Base-by-base conservation (phyloP, 2,888 invertebrate species). In the Allolobophora icterica region DNA sequence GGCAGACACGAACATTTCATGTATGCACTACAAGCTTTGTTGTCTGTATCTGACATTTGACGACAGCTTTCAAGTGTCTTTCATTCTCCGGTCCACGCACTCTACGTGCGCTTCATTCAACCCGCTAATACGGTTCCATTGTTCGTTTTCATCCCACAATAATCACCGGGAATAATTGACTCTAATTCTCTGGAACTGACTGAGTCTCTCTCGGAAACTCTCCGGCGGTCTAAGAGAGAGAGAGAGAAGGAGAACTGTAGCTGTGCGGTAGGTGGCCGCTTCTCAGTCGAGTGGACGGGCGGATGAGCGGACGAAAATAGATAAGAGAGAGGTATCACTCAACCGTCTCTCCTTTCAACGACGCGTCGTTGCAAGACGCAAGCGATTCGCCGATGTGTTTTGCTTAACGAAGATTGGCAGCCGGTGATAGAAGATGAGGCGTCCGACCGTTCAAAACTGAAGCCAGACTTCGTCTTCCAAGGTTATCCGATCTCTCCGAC, bases 351-450 rank as follows among this genome's bases (percentile, higher is more conserved):
- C n/a, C 71, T 71, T 71, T 71, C 71, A 17, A 71, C 71, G 71
- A 52, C 17, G 2, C 52, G 24, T 52, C 52, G 52, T 3, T 52
- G 52, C n/a, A 71, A 71, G 71, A 30, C 71, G 71, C 71, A 30
- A 71, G 30, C 71, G 71, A 71, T n/a, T 71, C 71, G 8, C n/a
- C 71, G 71, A 71, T 71, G 71, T 71, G 71, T 71, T 71, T 71
- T 71, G 11, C 71, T n/a, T 71, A 71, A 71, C 71, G 71, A 71
- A 71, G 71, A 71, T 71, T 71, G 71, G 71, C 71, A n/a, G 71
- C n/a, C 71, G 71, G 8, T 71, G 71, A 71, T 71, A n/a, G 71
- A 71, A 30, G 24, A 58, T 24, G 19, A 52, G 3, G 52, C 15
- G 13, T 52, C 13, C 52, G 15, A 52, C 52, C 13, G 40, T 8